A percentile compares a stretch with the other conserved stretches of the same genome.
Conservation (phyloP, 2,888 invertebrate species). For the Drosophila neotestacea region DNA sequence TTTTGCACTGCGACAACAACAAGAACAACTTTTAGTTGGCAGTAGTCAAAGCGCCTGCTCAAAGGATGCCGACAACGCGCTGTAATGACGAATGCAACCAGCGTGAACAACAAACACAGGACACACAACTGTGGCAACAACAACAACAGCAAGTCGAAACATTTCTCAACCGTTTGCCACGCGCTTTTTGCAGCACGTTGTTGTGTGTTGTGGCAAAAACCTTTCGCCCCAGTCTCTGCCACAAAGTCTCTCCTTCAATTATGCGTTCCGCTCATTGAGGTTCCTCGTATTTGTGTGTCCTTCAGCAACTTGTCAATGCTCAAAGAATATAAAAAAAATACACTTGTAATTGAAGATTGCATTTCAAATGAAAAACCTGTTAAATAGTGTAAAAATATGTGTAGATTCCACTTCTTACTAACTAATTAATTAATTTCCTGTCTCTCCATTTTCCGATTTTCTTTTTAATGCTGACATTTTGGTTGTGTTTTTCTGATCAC, state of each 20-base stretch:
- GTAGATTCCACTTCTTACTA: no score
- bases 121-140: constrained; percentile 21
- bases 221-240: neutral
- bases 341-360: neutral
- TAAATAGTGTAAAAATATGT: constrained; percentile 6
- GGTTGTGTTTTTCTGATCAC: no score
- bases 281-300: neutral
- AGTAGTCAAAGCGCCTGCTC: constrained; percentile 72
- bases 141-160: constrained; percentile 44
- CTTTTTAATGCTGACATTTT: neutral
- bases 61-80: constrained; percentile 65
- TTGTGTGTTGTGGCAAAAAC: constrained; percentile 7
- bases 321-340: neutral
- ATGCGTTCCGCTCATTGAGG: neutral
- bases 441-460: neutral
- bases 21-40: constrained; percentile 41
- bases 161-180: constrained; percentile 48
- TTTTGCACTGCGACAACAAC: constrained; percentile 26
- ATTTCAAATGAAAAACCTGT: constrained; percentile 6
- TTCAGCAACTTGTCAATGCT: neutral
- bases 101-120: constrained; percentile 52
- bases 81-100: constrained; percentile 55
- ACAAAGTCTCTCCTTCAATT: neutral
- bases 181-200: neutral
- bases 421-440: constrained; percentile 16